Evolutionary conservation across 2,888 invertebrate genomes (phyloP), one percentile per base, ranked within the genome.

Genomic region (Aphodius granarius): DNA sequence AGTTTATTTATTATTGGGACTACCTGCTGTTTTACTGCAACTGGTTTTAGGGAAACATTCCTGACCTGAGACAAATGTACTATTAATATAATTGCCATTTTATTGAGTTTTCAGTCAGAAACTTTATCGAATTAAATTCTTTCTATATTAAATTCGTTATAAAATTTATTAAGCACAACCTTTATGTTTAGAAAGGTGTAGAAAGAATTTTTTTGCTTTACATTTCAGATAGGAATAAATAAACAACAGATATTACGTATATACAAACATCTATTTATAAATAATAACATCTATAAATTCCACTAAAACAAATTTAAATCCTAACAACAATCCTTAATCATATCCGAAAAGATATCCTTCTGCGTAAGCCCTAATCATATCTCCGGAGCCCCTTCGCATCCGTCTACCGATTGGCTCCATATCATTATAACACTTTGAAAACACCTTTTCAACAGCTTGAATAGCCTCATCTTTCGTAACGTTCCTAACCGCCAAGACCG

Each of bases 361-460:
- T 81, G 90, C 89, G 83, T 92, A 95, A 0, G 95, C 95, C 84
- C 91, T 91, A 3, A 91, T 86, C 89, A 94, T 93, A 83, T 97
- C 96, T 0, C 89, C 87, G 0, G 95, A 95, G 84, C 94, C 94
- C 76, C 94, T 89, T 79, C 93, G 89, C 78, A 94, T 89, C 78
- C 95, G 88, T 80, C 95, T 88, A 0, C 97, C 97, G 71, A 98
- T 91, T 0, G 98, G 98, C 85, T 98, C 98, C 81, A 97, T 88
- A 86, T 98, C 98, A 18, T 91, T 91, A 84, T 98, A 98, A 86
- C 98, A 98, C 85, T 92, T 94, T 0, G 93, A 90, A 87, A 98
- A 98, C 0, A 98, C 97, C 83, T 93, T 91, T 80, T 97, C 94
- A 20, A 98, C 94, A 0, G 94, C 92, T 22, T 90, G 90, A 16